Percentiles rank a stretch among this genome's conserved stretches.
Evolutionary conservation across 2,888 invertebrate genomes (phyloP).

Genomic region (Oeneis ivallda): DNA sequence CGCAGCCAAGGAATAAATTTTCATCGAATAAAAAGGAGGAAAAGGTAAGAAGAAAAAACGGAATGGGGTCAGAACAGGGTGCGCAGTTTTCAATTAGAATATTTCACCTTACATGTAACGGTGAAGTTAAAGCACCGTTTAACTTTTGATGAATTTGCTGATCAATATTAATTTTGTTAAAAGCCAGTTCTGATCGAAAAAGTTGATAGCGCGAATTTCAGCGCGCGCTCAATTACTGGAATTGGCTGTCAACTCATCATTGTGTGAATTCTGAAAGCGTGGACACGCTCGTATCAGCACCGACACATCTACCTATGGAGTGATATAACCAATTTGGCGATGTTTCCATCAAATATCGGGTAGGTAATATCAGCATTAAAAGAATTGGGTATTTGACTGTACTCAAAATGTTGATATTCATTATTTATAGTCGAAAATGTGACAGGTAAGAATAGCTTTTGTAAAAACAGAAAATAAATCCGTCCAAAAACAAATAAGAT

Average conservation of each 20-base stretch:
- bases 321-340: conserved; percentile 11
- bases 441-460: no score
- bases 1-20: no score
- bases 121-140: not conserved
- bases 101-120: not conserved
- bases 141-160: conserved; percentile 19
- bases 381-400: no score
- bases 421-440: no score
- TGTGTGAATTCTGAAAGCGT: conserved; percentile 17
- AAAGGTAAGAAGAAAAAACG: no score
- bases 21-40: no score
- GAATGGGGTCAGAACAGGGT: no score
- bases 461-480: no score
- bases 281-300: conserved; percentile 19
- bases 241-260: conserved; percentile 40
- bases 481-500: no score
- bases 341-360: not conserved
- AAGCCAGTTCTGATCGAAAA: conserved; percentile 29
- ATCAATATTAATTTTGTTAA: conserved; percentile 33
- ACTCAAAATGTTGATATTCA: no score
- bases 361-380: no score
- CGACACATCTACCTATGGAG: not conserved
- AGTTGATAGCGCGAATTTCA: conserved; percentile 31
- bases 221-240: conserved; percentile 40
- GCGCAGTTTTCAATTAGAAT: not conserved